These are phyloP conservation scores for Sporophila hypoxantha DNA, from an alignment of 2,113 vertebrate species.

Conservation along the genomic window DNA sequence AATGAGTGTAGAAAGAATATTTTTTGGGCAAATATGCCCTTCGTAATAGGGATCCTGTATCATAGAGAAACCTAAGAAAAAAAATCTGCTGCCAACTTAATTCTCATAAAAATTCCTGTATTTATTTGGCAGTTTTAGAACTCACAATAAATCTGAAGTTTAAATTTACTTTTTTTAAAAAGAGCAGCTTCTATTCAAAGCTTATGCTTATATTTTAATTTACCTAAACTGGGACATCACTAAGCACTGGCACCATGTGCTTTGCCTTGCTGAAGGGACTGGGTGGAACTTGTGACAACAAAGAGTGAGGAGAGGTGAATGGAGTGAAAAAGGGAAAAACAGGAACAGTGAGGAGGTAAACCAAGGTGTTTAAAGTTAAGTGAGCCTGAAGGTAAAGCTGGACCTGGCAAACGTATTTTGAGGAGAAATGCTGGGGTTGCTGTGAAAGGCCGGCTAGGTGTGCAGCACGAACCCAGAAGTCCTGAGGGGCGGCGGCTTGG, in stretches of 20 bases:
- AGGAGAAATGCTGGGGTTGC: too few species aligned
- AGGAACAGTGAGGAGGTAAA: neutral
- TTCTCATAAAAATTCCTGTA: neutral
- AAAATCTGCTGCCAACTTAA: neutral
- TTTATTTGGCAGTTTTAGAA: neutral
- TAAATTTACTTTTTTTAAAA: neutral
- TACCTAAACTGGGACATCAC: neutral
- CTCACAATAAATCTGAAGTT: neutral
- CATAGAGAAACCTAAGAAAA: neutral
- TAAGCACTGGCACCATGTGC: neutral
- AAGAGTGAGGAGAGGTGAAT: neutral
- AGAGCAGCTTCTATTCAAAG: neutral
- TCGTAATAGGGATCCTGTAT: neutral
- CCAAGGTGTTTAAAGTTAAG: neutral
- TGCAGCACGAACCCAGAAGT: too few species aligned
- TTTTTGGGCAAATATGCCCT: neutral
- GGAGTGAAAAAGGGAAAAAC: neutral
- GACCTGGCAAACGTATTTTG: neutral
- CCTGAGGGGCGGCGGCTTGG: too few species aligned
- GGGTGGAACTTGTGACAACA: neutral
- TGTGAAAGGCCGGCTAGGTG: too few species aligned
- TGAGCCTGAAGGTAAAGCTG: neutral
- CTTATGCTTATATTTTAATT: neutral
- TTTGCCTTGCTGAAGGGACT: neutral
- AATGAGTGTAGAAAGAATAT: neutral